phyloP scores from a whole-genome alignment of 2,888 invertebrate genomes.

The Eupithecia tripunctaria region DNA sequence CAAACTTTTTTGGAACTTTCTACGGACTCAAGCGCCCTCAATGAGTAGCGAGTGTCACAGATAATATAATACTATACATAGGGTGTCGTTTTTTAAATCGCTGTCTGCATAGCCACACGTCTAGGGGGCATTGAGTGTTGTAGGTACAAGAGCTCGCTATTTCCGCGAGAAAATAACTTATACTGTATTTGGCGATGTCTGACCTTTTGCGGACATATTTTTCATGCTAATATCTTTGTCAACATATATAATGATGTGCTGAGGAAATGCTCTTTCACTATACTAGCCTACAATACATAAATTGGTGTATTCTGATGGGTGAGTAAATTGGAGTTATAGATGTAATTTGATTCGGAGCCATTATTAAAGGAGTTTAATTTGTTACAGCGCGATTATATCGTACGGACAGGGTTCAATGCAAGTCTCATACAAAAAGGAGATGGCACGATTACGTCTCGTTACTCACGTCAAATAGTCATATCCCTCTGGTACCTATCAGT shows the following conservation, averaged over 20 bases:
- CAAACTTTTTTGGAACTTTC: background rate
- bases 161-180: conserved; percentile 51
- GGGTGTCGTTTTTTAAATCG: too few species aligned
- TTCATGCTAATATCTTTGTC: conserved; percentile 33
- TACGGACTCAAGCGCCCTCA: background rate
- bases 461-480: too few species aligned
- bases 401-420: too few species aligned
- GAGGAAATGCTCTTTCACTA: background rate
- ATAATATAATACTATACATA: too few species aligned
- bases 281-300: background rate
- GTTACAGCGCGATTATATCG: too few species aligned
- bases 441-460: too few species aligned
- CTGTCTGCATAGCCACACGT: conserved; percentile 38
- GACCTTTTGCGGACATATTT: conserved; percentile 45
- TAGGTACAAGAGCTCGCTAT: conserved; percentile 48
- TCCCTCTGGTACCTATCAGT: too few species aligned
- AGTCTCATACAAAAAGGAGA: too few species aligned
- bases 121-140: conserved; percentile 48
- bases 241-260: conserved; percentile 12
- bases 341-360: too few species aligned
- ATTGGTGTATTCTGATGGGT: background rate
- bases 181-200: conserved; percentile 46
- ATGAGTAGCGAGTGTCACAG: too few species aligned
- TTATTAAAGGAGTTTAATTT: too few species aligned
- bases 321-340: too few species aligned